Base-by-base conservation (phyloP, 2,888 invertebrate species). In the Cataglyphis rosenhaueri region DNA sequence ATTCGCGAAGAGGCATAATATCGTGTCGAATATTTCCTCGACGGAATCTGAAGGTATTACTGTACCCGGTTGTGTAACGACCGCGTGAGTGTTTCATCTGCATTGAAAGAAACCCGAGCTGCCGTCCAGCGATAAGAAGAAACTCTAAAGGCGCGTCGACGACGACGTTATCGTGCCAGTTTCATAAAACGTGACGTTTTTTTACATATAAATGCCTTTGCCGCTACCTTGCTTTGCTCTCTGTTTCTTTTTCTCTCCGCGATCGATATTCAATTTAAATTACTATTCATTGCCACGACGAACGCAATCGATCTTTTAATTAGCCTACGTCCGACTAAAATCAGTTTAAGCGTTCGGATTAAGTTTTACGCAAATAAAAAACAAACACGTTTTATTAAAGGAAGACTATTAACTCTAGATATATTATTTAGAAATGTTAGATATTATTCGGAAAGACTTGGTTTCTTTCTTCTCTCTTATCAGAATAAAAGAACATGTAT, bases 131-230 rank as follows among this genome's bases (percentile, higher is more conserved):
- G 64, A 86, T 84, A 86, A 74, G 57, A 73, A 52, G 29, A n/a
- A 44, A 79, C 48, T 75, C 48, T 61, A 44, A 52, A 76, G 38
- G 61, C 74, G 64, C 81, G 76, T 81, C 62, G 64, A 76, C 84
- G 65, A 66, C 84, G 21, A 62, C 57, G 21, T 86, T 86, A 86
- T 84, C 86, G 71, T 32, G 57, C 29, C 21, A 44, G 48, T 74
- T 74, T 74, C 18, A 74, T 62, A 74, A 74, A 74, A 62, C 61
- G 21, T 74, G 44, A 74, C 44, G 32, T 62, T 35, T 32, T 62
- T 62, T 48, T 32, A 35, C 8, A 62, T 32, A 32, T 41, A 41
- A 32, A 5, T 18, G 21, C 3, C 44, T 9, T 21, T 15, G 32
- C 15, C 25, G 25, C 12, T 15, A 29, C n/a, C 12, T 52, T 48